Evolutionary conservation across 1,140 invertebrate genomes (phyloP).

Genomic region (Plectrocnemia conspersa): DNA sequence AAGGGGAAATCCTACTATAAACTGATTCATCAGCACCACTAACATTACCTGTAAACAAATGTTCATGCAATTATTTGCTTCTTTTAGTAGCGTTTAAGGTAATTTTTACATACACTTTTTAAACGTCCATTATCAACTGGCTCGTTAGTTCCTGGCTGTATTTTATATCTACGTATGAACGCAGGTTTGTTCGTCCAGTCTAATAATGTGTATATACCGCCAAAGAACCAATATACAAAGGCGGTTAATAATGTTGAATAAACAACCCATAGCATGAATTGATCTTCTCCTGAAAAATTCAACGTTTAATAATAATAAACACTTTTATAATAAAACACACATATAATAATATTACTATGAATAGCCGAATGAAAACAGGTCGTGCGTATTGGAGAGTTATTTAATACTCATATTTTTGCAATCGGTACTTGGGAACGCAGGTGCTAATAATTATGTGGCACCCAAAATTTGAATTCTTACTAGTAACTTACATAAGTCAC

Average conservation of each 20-base stretch:
- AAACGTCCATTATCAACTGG: constrained; percentile 22
- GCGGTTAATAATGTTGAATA: constrained; percentile 18
- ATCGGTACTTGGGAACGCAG: too few species aligned
- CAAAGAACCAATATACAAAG: constrained; percentile 28
- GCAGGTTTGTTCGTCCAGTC: constrained; percentile 28
- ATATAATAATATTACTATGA: background rate
- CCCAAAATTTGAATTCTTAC: too few species aligned
- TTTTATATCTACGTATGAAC: constrained; percentile 30
- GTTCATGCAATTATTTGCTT: background rate
- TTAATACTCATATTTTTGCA: too few species aligned
- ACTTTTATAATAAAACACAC: too few species aligned
- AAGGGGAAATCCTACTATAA: constrained; percentile 65
- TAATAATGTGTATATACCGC: constrained; percentile 23
- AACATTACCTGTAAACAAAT: constrained; percentile 55
- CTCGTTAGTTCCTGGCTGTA: constrained; percentile 33
- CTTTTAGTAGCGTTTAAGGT: constrained; percentile 10
- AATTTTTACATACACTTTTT: constrained; percentile 13
- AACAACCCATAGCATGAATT: constrained; percentile 25
- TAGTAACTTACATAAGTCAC: too few species aligned
- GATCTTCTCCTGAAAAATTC: constrained; percentile 38
- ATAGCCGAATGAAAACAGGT: too few species aligned
- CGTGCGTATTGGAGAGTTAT: too few species aligned
- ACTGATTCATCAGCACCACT: constrained; percentile 74
- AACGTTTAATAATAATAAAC: background rate
- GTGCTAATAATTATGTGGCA: too few species aligned